Conservation (phyloP, 2,888 invertebrate species). For the Drosophila anomalata region DNA sequence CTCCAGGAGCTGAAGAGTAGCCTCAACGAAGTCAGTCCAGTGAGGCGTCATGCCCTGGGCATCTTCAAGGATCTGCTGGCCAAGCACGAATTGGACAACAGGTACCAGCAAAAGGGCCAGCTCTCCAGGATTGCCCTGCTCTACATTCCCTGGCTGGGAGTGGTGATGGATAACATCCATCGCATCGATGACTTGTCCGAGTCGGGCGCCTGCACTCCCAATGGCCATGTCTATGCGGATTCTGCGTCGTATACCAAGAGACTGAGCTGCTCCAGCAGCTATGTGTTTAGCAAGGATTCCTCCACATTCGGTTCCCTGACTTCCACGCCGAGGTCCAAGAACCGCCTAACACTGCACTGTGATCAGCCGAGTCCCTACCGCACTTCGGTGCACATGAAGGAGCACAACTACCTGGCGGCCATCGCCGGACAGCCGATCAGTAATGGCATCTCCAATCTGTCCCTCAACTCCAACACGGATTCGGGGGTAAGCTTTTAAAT, state of each 20-base stretch:
- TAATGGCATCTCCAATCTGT: constrained; percentile 91
- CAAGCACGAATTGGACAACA: constrained; percentile 97
- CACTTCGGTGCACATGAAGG: constrained; percentile 90
- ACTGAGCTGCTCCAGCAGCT: constrained; percentile 86
- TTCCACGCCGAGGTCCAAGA: constrained; percentile 86
- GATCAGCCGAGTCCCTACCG: constrained; percentile 88
- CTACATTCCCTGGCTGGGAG: constrained; percentile 95
- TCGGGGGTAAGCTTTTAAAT: constrained; percentile 76
- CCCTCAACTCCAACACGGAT: constrained; percentile 89
- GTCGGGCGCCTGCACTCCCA: constrained; percentile 67
- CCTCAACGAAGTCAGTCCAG: constrained; percentile 92
- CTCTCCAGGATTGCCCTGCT: constrained; percentile 93
- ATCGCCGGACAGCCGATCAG: constrained; percentile 88
- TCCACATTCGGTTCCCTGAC: constrained; percentile 78
- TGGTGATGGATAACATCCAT: constrained; percentile 94
- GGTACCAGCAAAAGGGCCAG: constrained; percentile 92
- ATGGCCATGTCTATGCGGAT: constrained; percentile 83
- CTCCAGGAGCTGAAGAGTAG: constrained; percentile 95
- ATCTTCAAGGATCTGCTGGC: constrained; percentile 94
- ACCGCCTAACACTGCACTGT: constrained; percentile 89
- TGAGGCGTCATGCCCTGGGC: constrained; percentile 91
- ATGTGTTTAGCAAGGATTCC: constrained; percentile 85
- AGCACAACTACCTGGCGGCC: constrained; percentile 89
- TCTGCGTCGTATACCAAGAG: constrained; percentile 84
- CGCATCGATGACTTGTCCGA: constrained; percentile 86